Base-by-base conservation (phyloP, 2,888 invertebrate genomes). In the Dinocampus coccinellae region DNA sequence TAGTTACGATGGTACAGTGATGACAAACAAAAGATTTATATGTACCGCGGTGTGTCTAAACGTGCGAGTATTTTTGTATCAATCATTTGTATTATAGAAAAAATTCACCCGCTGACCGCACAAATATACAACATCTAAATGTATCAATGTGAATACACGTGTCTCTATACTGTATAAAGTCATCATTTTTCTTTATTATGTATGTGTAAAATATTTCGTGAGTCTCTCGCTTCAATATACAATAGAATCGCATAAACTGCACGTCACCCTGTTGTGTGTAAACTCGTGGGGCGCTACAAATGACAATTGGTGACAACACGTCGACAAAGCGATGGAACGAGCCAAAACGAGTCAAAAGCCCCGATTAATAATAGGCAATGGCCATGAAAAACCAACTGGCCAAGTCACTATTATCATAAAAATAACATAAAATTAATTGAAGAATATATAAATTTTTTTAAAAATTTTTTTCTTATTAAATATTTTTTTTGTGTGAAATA, bases 191-290 rank as follows among this genome's bases (percentile, higher is more conserved):
- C 16, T 16, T 20, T 16, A n/a, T 33, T 68, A 71, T 47, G 64
- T 67, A 64, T 63, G 22, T 65, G 34, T 62, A 71, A 65, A 72
- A 68, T 33, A 71, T 47, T 34, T 70, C 36, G 62, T 69, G 58
- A 63, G 22, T 62, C 62, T 69, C 73, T 69, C 73, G 77, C 75
- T 69, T 33, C 69, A 71, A 60, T 72, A 75, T 74, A 84, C 83
- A 85, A 84, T 84, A 76, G 81, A 81, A 81, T 83, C 81, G 79
- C 84, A 84, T 83, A 83, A 84, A 84, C 81, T 80, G 81, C 81
- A 76, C 75, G 81, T 83, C 82, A 83, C 79, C 80, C 84, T 84
- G 84, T 85, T 85, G 84, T 84, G 82, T 84, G 82, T 84, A 85
- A 85, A 85, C 84, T 84, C 82, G 78, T 83, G 80, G 84, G 84